Percentiles rank a stretch among this genome's conserved stretches.
Evolutionary conservation across 1,140 invertebrate genomes (phyloP).

Genomic region (Drosophila tsacasi): DNA sequence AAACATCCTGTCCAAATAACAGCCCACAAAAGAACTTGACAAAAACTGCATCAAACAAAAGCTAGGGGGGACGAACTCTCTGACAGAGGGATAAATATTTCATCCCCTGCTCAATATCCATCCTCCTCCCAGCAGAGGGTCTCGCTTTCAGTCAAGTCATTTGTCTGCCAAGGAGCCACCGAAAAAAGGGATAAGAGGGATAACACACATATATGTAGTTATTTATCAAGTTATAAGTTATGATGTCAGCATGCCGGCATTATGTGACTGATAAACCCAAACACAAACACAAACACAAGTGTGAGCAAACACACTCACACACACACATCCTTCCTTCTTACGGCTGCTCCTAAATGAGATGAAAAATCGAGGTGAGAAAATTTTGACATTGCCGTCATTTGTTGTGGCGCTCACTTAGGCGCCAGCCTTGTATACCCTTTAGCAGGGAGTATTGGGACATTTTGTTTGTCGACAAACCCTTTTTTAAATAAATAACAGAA

Average conservation of each 20-base stretch:
- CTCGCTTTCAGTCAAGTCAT: constrained; percentile 69
- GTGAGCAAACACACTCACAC: constrained; percentile 20
- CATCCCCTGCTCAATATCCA: constrained; percentile 9
- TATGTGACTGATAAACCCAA: constrained; percentile 79
- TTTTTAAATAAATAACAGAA: not conserved
- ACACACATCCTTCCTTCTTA: constrained; percentile 13
- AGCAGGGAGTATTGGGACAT: not conserved
- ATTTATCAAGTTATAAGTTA: constrained; percentile 84
- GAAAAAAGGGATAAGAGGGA: constrained; percentile 55
- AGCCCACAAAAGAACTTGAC: constrained; percentile 15
- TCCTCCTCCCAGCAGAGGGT: not conserved
- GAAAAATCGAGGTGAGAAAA: constrained; percentile 81
- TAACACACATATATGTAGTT: constrained; percentile 63
- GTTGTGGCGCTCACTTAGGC: constrained; percentile 53
- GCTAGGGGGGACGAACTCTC: constrained; percentile 14
- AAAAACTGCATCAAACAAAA: constrained; percentile 45
- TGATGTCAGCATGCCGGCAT: constrained; percentile 79
- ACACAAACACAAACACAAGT: constrained; percentile 47
- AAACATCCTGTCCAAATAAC: constrained; percentile 18
- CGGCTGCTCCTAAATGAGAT: constrained; percentile 65
- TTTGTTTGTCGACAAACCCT: not conserved
- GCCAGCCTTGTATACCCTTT: constrained; percentile 15
- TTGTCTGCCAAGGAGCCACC: constrained; percentile 59
- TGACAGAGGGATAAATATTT: constrained; percentile 42
- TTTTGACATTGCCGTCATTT: constrained; percentile 75